Base-by-base conservation (phyloP, 2,797 vertebrate species). In the Acomys russatus region DNA sequence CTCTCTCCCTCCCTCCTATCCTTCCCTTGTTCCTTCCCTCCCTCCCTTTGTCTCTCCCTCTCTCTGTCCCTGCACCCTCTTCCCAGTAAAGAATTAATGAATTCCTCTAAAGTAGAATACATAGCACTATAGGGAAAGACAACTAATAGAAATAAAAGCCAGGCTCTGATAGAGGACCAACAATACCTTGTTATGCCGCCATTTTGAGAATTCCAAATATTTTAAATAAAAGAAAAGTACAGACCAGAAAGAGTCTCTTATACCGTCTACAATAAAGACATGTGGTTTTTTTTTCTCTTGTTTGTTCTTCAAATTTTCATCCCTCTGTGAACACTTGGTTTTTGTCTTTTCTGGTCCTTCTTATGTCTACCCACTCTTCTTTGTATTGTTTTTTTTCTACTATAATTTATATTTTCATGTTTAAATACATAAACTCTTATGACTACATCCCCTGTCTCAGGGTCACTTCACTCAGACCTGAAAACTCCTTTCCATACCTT, bases 191-290 rank as follows among this genome's bases (percentile, higher is more conserved):
- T 20, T 96, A 88, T 71, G 35, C 73, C 90, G 90, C 8, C 5
- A 64, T 96, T 97, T 44, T n/a, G 71, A 73, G 33, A 90, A 85
- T 90, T 20, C 12, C 51, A 17, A 86, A 77, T 83, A 66, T 59
- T 59, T 87, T 71, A 90, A 66, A 63, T n/a, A 51, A 38, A 18
- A 1, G 20, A 91, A 74, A 70, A 38, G 1, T 3, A 18, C 4
- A 74, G 28, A 73, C 59, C 78, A 22, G 51, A 3, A 10, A 25
- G 51, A 51, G 22, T 93, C 35, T 80, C 64, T 74, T 71, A 59
- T 84, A 51, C 44, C 15, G n/a, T 56, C 15, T 14, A 38, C 73
- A 64, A 77, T 94, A 88, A 74, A 18, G 12, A 87, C n/a, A 49
- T 68, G 22, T 30, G 74, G 35, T 73, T 88, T 89, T n/a, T 17